Conservation (phyloP, 2,888 invertebrate species). For the Spilarctia lutea region DNA sequence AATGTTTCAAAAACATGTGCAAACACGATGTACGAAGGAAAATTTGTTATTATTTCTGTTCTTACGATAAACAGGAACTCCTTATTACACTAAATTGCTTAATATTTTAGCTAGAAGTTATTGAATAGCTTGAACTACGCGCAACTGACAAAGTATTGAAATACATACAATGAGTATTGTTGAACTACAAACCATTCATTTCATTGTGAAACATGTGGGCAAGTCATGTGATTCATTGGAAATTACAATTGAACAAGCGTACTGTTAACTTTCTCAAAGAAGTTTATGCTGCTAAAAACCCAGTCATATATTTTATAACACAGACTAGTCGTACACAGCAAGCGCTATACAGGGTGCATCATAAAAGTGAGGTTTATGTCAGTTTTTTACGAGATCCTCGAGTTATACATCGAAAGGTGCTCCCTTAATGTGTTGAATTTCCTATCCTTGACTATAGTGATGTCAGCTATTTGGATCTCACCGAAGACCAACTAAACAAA, state of each 20-base stretch:
- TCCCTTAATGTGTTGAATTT: neutral
- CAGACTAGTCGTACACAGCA: neutral
- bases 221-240: too few relatives aligned
- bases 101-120: constrained; percentile 10
- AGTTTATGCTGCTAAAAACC: neutral
- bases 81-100: constrained; percentile 2
- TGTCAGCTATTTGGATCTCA: too few relatives aligned
- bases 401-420: neutral
- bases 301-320: neutral
- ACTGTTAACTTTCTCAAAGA: neutral
- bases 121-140: neutral
- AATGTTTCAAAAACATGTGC: neutral
- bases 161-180: neutral
- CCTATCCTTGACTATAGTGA: too few relatives aligned
- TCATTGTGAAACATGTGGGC: neutral
- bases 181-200: neutral
- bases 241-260: neutral
- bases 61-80: constrained; percentile 6
- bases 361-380: constrained; percentile 12
- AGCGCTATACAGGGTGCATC: neutral
- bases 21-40: neutral
- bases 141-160: neutral
- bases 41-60: constrained; percentile 1
- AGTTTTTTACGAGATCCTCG: constrained; percentile 13
- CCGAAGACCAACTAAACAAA: too few relatives aligned